A percentile compares a stretch with the other conserved stretches of the same genome.
Conservation (phyloP, 2,888 invertebrate species). For the Mythimna pallens region DNA sequence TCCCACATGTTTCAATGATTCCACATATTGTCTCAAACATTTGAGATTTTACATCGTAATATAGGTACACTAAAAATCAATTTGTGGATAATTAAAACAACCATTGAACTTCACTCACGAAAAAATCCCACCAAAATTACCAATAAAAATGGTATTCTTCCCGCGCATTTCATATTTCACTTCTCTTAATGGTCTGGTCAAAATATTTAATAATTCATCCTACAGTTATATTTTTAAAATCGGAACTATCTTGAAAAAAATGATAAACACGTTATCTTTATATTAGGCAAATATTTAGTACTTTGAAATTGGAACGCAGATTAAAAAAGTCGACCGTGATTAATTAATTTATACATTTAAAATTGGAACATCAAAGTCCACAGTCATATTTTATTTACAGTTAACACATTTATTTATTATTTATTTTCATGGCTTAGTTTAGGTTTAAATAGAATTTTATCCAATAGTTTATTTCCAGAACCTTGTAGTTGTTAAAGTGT, state of each 20-base stretch:
- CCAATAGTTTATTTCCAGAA: conserved; percentile 18
- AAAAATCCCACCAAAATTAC: neutral
- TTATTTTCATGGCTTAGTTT: no score
- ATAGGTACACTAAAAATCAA: no score
- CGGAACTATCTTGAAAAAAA: neutral
- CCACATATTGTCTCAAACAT: no score
- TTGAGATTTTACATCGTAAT: no score
- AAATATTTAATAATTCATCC: conserved; percentile 16
- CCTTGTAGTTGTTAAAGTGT: conserved; percentile 6
- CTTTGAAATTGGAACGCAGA: conserved; percentile 16
- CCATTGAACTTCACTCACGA: neutral
- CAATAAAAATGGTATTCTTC: neutral
- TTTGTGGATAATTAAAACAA: neutral
- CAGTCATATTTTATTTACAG: neutral
- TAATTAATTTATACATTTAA: conserved; percentile 7
- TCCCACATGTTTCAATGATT: no score
- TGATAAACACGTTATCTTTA: neutral
- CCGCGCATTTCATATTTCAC: neutral
- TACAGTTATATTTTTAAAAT: neutral
- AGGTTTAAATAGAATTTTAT: no score
- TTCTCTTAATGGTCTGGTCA: no score
- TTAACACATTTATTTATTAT: no score
- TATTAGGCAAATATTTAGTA: no score
- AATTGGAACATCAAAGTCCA: neutral
- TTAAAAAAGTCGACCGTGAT: neutral